These are phyloP conservation scores for Myodes glareolus DNA, from an alignment of 2,113 vertebrate genomes.

Conservation along the genomic window DNA sequence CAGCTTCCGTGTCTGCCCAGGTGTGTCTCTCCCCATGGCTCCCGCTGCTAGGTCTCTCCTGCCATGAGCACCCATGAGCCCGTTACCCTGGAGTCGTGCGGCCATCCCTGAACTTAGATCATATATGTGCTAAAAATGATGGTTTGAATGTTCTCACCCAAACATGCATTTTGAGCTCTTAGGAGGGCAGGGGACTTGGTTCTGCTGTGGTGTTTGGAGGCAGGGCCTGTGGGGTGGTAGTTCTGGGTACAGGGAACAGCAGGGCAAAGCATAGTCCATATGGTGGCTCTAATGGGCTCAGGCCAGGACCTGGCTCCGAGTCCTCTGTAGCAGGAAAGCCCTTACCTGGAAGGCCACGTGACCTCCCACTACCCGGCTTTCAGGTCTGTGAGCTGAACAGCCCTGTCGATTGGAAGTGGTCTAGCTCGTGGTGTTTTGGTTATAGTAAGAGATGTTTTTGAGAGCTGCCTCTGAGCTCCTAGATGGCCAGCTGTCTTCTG, in stretches of 20 bases:
- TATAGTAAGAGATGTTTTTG: neutral
- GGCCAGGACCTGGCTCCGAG: neutral
- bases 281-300: neutral
- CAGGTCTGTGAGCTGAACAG: neutral
- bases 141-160: neutral
- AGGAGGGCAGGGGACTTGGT: neutral
- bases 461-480: neutral
- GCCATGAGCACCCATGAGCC: neutral
- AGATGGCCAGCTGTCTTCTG: neutral
- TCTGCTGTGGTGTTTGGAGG: neutral
- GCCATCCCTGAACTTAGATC: neutral
- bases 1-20: neutral
- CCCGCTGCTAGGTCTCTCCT: rapidly evolving
- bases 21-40: neutral
- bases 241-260: neutral
- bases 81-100: neutral
- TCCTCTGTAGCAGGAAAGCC: neutral
- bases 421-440: neutral
- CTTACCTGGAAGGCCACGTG: neutral
- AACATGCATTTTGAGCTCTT: neutral
- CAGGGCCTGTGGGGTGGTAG: neutral
- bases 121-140: neutral
- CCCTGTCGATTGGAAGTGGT: neutral
- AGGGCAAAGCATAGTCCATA: neutral
- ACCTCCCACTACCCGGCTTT: neutral